Evolutionary conservation across 2,113 vertebrate species (phyloP).

Genomic region (Ellobius talpinus): DNA sequence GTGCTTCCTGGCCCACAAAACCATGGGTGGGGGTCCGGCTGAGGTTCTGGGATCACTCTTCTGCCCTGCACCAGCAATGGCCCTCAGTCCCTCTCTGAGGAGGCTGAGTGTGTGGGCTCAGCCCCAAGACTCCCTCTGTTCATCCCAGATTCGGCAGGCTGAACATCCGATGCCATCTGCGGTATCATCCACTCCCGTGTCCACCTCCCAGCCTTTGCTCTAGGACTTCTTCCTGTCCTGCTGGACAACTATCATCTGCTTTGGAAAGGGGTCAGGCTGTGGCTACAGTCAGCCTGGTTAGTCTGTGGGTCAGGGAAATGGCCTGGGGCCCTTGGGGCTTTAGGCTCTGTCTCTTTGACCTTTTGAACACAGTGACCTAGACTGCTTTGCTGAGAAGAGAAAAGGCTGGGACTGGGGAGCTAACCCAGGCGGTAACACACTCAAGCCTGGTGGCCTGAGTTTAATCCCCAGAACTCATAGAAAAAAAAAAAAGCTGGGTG

Average conservation of each 20-base stretch:
- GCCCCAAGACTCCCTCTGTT: not conserved
- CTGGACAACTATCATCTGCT: rapidly evolving
- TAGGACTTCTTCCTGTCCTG: not conserved
- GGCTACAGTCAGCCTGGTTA: not conserved
- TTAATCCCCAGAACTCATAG: not conserved
- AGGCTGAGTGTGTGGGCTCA: not conserved
- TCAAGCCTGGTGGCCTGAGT: not conserved
- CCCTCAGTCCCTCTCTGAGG: not conserved
- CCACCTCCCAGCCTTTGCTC: not conserved
- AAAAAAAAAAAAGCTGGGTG: not conserved
- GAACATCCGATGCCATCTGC: not conserved
- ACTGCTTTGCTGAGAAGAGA: not conserved
- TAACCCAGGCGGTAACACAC: not conserved
- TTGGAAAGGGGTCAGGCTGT: not conserved
- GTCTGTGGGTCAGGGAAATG: not conserved
- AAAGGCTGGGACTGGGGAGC: not conserved
- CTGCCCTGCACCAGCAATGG: not conserved
- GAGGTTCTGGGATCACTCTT: not conserved
- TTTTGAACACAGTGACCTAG: not conserved
- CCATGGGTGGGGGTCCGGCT: not conserved
- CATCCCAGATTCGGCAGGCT: not conserved
- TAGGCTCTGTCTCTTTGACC: not conserved
- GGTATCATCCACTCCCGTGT: not conserved
- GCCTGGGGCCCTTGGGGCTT: not conserved
- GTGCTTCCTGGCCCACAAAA: not conserved